Evolutionary conservation across 2,888 invertebrate genomes (phyloP).

Genomic region (Meteorus cinctellus): DNA sequence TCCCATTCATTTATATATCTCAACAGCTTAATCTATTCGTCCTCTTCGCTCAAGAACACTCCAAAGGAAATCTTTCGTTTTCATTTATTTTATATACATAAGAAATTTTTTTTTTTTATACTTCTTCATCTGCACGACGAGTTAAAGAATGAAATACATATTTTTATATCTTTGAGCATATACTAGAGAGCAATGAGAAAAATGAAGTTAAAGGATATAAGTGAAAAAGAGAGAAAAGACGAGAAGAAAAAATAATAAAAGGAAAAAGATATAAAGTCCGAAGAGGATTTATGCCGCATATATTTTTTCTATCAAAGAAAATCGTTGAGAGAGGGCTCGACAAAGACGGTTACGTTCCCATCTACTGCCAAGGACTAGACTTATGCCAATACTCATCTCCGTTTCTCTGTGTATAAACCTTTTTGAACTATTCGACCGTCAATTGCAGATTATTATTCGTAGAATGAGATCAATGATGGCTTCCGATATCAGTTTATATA

Average conservation of each 20-base stretch:
- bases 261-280: conserved; percentile 16
- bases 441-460: conserved; percentile 18
- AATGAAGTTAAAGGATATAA: conserved; percentile 25
- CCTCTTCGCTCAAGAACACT: neutral
- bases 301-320: conserved; percentile 34
- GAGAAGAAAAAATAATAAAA: conserved; percentile 4
- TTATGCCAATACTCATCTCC: conserved; percentile 3
- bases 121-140: conserved; percentile 1
- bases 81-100: conserved; percentile 4
- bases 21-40: conserved; percentile 35
- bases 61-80: neutral
- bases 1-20: conserved; percentile 35
- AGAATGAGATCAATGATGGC: conserved; percentile 8
- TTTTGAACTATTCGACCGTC: neutral
- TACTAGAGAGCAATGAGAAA: conserved; percentile 1
- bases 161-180: conserved; percentile 23
- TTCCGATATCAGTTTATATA: neutral
- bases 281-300: conserved; percentile 23
- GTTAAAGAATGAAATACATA: conserved; percentile 36
- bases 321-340: neutral
- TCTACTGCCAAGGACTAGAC: conserved; percentile 4
- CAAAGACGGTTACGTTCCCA: neutral
- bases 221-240: conserved; percentile 20
- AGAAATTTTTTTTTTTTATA: conserved; percentile 11
- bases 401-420: neutral